Base-by-base conservation (phyloP, 2,888 invertebrate genomes). In the Peribatodes rhomboidaria region DNA sequence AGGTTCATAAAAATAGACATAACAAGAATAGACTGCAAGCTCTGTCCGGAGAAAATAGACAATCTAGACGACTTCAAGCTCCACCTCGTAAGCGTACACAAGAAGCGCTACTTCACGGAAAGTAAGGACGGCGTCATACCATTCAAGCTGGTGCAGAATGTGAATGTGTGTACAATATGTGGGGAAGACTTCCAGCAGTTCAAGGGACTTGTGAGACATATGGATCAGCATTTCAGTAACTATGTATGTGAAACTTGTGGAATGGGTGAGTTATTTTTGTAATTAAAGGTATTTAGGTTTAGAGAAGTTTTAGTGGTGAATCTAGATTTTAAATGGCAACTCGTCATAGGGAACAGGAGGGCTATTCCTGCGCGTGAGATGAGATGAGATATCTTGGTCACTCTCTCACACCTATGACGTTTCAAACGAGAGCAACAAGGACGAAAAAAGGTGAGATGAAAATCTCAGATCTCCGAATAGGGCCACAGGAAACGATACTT, bases 41-140 rank as follows among this genome's bases (percentile, higher is more conserved):
- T 90, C 2, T 92, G 92, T 56, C 62, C 82, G 0, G 75, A 79
- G 27, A 78, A 66, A 37, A 85, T 90, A 49, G 74, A 80, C 35
- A 75, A 73, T 14, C 62, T 91, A 0, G 85, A 86, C 13, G 63
- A 61, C 0, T 83, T 91, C 1, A 86, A 86, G 55, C 39, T 69
- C 0, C 91, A 92, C 65, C 70, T 90, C 13, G 73, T 78, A 31
- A 77, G 27, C 0, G 60, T 59, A 0, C 90, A 91, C 64, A 76
- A 72, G 0, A 85, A 81, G 54, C 52, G 39, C 0, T 54, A 89
- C 0, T 74, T 82, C 39, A 63, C 62, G 0, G 72, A 79, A 0
- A 72, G 71, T 0, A 84, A 83, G 8, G 87, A 89, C 35, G 88
- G 59, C 18, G 49, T 88, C n/a, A 62, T 92, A 2, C 85, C 85